Base-by-base conservation (phyloP, 2,888 invertebrate genomes). In the Reticulitermes lucifugus region DNA sequence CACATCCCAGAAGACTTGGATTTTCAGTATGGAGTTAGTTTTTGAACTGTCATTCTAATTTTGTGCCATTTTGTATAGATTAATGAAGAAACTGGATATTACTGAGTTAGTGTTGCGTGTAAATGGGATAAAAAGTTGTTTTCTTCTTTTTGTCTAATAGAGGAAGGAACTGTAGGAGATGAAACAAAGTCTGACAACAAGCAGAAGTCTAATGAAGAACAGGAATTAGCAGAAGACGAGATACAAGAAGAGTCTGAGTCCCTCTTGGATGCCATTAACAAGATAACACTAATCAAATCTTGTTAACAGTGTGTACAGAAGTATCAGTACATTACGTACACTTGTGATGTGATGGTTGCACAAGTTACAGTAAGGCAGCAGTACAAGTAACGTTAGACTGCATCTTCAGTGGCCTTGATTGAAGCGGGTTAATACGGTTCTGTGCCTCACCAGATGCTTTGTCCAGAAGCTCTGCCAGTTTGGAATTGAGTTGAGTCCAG, bases 211-310 rank as follows among this genome's bases (percentile, higher is more conserved):
- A 25, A 41, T 12, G 65, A 43, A 43, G 14, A 35, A 80, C 5
- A 43, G 1, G 46, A 25, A n/a, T 25, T 21, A 22, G 79, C 29
- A 43, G 65, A 81, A 70, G 80, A 59, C 21, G 80, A 46, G 60
- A 35, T 43, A 46, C 43, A 70, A 70, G 81, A 81, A 43, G 85
- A 85, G 51, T 65, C 83, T 4, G 85, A 85, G 46, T 85, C 85
- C n/a, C 60, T 85, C 46, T 73, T 85, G 22, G 85, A 85, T 77
- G 85, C 83, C n/a, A 83, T 85, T 29, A 83, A 85, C 83, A 85
- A 85, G 55, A 83, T 83, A 43, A 83, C 85, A 71, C 60, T 85
- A n/a, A 83, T 70, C 10, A 81, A 81, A 59, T 65, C 81, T 25
- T 70, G 70, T 77, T 77, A 77, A 43, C n/a, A 46, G 46, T 77